phyloP scores from a whole-genome alignment of 2,113 vertebrate genomes.

The Mustelus asterias region DNA sequence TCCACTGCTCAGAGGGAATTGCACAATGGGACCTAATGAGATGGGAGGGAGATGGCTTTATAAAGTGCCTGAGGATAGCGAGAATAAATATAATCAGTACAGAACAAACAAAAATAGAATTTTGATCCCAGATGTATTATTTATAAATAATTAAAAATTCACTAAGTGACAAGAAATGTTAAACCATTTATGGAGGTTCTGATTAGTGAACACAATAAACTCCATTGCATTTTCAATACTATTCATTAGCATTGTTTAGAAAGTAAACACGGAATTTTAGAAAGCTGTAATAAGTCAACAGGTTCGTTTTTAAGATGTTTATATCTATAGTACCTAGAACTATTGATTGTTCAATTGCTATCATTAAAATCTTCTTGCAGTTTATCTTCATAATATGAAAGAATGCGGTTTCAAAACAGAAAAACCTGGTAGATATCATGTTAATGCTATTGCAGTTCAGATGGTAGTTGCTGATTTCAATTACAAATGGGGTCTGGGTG shows the following conservation, averaged over 20 bases:
- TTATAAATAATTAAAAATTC: background rate
- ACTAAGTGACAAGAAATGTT: background rate
- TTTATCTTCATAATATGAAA: background rate
- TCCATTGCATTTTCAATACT: background rate
- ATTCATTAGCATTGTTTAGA: background rate
- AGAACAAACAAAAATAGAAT: background rate
- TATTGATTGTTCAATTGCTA: background rate
- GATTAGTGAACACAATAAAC: background rate
- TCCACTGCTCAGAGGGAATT: background rate
- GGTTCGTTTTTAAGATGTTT: background rate
- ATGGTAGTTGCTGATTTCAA: background rate
- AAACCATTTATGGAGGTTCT: background rate
- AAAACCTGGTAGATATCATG: background rate
- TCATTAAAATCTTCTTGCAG: background rate
- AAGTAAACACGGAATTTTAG: background rate
- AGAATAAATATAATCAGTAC: constrained; percentile 7
- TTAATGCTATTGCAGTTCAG: background rate
- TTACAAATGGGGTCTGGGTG: background rate
- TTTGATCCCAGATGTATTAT: background rate
- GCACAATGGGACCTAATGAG: background rate
- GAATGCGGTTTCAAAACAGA: background rate
- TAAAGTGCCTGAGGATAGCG: background rate
- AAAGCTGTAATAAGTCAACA: background rate
- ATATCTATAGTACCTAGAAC: background rate
- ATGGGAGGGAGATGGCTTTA: background rate